phyloP scores from a whole-genome alignment of 1,140 invertebrate species.

The Schlechtendalia chinensis region DNA sequence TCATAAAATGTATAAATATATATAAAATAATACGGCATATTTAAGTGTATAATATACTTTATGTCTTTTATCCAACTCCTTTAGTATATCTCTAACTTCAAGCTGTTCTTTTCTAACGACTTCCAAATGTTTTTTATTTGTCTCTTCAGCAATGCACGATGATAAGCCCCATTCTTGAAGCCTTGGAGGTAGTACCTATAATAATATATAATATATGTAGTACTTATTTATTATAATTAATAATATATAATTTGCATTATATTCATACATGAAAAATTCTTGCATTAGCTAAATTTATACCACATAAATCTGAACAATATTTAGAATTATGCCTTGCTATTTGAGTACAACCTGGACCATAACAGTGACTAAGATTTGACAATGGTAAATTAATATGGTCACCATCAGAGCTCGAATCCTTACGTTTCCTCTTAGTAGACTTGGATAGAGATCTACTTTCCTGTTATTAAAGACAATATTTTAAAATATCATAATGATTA shows the following conservation, averaged over 20 bases:
- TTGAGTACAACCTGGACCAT: conserved; percentile 83
- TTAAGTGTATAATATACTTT: conserved; percentile 54
- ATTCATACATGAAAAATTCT: conserved; percentile 72
- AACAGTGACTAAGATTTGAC: conserved; percentile 70
- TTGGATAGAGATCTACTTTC: conserved; percentile 34
- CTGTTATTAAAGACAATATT: neutral
- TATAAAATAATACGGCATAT: neutral
- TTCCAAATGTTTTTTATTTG: conserved; percentile 79
- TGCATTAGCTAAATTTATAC: conserved; percentile 83
- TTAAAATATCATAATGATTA: neutral
- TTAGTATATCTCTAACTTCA: conserved; percentile 71
- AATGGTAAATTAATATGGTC: conserved; percentile 57
- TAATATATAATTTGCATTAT: neutral
- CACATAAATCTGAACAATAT: conserved; percentile 96
- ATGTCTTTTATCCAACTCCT: conserved; percentile 74
- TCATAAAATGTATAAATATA: no score
- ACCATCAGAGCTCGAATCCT: conserved; percentile 61
- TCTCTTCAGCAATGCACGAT: conserved; percentile 82
- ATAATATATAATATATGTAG: conserved; percentile 24
- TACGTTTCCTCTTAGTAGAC: conserved; percentile 52
- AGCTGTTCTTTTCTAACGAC: conserved; percentile 76
- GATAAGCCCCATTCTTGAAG: conserved; percentile 91
- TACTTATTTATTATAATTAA: conserved; percentile 17
- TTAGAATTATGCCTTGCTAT: conserved; percentile 81
- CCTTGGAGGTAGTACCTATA: conserved; percentile 82